Conservation (phyloP, 2,888 invertebrate species). For the Tenthredo amoena region DNA sequence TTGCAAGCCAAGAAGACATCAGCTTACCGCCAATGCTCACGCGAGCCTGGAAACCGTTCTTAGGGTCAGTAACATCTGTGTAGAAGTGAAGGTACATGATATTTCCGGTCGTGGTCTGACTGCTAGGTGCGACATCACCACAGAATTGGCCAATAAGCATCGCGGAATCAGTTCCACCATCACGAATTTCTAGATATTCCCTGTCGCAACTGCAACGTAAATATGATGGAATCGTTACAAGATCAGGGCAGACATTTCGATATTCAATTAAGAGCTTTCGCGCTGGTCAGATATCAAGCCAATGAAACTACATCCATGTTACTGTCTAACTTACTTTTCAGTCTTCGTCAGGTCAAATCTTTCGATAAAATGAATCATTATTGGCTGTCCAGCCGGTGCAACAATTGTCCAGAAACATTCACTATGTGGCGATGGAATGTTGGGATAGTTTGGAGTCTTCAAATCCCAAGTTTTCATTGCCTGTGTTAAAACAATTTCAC, state of each 20-base stretch:
- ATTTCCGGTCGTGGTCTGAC: slow-evolving; percentile 83
- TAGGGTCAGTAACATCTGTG: slow-evolving; percentile 85
- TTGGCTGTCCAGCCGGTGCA: slow-evolving; percentile 86
- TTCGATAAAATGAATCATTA: slow-evolving; percentile 88
- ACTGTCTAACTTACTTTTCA: neutral
- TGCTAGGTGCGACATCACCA: slow-evolving; percentile 80
- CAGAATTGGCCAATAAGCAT: slow-evolving; percentile 85
- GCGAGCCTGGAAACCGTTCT: slow-evolving; percentile 88
- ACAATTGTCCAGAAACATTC: slow-evolving; percentile 91
- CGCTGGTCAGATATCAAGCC: too few species aligned
- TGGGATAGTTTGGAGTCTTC: slow-evolving; percentile 90
- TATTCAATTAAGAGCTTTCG: too few species aligned
- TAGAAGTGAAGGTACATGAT: slow-evolving; percentile 86
- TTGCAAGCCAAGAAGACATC: slow-evolving; percentile 58
- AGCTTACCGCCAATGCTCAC: slow-evolving; percentile 81
- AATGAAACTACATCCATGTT: too few species aligned
- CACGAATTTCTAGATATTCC: slow-evolving; percentile 89
- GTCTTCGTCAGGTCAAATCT: slow-evolving; percentile 84
- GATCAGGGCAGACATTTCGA: too few species aligned
- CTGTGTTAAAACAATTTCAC: slow-evolving; percentile 81
- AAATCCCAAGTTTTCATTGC: slow-evolving; percentile 80
- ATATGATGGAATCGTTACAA: too few species aligned
- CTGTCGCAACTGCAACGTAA: slow-evolving; percentile 77
- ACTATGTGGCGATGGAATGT: slow-evolving; percentile 86
- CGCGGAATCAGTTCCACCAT: slow-evolving; percentile 89